phyloP scores from a whole-genome alignment of 2,113 vertebrate genomes.

The Oncorhynchus clarkii region DNA sequence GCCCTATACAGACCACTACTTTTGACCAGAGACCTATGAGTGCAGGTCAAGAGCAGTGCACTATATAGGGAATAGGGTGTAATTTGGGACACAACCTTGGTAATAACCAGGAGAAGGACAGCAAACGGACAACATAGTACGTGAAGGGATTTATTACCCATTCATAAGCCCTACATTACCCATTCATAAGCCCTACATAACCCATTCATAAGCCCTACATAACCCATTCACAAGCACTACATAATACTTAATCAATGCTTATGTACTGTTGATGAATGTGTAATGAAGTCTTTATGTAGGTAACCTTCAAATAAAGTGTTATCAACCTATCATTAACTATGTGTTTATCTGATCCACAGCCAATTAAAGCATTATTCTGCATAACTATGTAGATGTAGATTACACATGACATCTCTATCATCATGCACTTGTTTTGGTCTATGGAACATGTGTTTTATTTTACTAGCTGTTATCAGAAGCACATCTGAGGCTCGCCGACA shows the following conservation, averaged over 20 bases:
- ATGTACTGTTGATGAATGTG: too few relatives aligned
- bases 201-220: neutral
- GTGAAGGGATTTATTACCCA: too few relatives aligned
- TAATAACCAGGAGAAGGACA: constrained; percentile 4
- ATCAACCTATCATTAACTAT: neutral
- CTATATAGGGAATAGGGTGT: too few relatives aligned
- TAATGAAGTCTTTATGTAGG: neutral
- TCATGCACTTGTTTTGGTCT: constrained; percentile 55
- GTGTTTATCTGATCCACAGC: constrained; percentile 21
- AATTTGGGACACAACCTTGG: neutral
- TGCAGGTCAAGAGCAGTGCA: too few relatives aligned
- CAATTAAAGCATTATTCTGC: constrained; percentile 43
- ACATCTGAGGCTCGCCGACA: constrained; percentile 34
- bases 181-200: too few relatives aligned
- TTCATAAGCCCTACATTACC: too few relatives aligned
- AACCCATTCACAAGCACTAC: neutral
- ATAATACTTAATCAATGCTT: neutral
- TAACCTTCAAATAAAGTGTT: neutral
- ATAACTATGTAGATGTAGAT: constrained; percentile 29
- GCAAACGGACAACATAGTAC: neutral
- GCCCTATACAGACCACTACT: too few relatives aligned
- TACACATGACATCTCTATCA: constrained; percentile 42
- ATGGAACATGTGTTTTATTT: neutral
- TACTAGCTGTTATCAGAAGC: constrained; percentile 4
- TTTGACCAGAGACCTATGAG: too few relatives aligned